These are phyloP conservation scores for Sus scrofa DNA, from an alignment of 2,113 vertebrate species.

Conservation along the genomic window T2T-Sscrofa CM000826.6:105124501-105125000, in stretches of 20 bases:
- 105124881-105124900: background rate
- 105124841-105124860: conserved; percentile 7
- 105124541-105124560: conserved; percentile 23
- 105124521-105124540: conserved; percentile 32
- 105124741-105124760: background rate
- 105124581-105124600: background rate
- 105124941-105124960: conserved; percentile 42
- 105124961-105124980: conserved; percentile 92
- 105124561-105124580: background rate
- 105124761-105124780: conserved; percentile 6
- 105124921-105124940: conserved; percentile 44
- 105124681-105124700: background rate
- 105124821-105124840: conserved; percentile 10
- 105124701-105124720: background rate
- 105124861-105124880: background rate
- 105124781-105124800: conserved; percentile 37
- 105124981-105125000: conserved; percentile 99
- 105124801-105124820: background rate
- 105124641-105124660: background rate
- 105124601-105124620: background rate
- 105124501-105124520: background rate
- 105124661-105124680: background rate
- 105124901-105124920: conserved; percentile 42
- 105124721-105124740: background rate
- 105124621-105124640: background rate